A percentile compares a stretch with the other conserved stretches of the same genome.
Evolutionary conservation across 2,113 vertebrate genomes (phyloP).

Genomic region (Picathartes gymnocephalus): DNA sequence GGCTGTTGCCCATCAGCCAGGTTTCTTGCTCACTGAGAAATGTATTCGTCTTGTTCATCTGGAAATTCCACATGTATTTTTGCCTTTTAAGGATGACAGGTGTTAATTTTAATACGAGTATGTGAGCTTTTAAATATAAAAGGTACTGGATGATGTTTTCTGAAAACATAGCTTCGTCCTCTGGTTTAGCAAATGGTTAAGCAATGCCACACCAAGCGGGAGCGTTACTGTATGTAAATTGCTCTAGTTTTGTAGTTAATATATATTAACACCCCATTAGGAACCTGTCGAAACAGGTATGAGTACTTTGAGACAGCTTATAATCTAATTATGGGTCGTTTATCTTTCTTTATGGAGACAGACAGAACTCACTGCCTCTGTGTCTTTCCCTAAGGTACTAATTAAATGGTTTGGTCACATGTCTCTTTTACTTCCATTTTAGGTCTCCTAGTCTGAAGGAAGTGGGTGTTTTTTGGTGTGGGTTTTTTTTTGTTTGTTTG

Average conservation of each 20-base stretch:
- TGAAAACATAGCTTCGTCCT: neutral
- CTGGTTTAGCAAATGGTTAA: neutral
- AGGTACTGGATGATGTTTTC: neutral
- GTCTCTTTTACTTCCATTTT: neutral
- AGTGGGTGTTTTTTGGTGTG: neutral
- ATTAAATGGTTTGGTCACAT: neutral
- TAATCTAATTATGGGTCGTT: neutral
- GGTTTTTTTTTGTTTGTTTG: neutral
- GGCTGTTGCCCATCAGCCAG: neutral
- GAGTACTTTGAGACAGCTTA: neutral
- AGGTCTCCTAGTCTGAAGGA: neutral
- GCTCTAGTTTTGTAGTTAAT: neutral
- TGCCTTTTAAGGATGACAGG: neutral
- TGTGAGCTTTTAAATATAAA: neutral
- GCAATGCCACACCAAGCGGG: neutral
- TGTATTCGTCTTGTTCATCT: neutral
- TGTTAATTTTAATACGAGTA: neutral
- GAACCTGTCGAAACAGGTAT: constrained; percentile 21
- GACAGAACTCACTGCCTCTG: neutral
- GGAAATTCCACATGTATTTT: neutral
- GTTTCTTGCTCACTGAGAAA: neutral
- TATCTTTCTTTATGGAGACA: neutral
- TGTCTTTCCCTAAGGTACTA: neutral
- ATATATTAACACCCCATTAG: neutral
- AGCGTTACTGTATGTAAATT: neutral